Evolutionary conservation across 2,113 vertebrate species (phyloP).

Genomic region (Nothoprocta perdicaria): DNA sequence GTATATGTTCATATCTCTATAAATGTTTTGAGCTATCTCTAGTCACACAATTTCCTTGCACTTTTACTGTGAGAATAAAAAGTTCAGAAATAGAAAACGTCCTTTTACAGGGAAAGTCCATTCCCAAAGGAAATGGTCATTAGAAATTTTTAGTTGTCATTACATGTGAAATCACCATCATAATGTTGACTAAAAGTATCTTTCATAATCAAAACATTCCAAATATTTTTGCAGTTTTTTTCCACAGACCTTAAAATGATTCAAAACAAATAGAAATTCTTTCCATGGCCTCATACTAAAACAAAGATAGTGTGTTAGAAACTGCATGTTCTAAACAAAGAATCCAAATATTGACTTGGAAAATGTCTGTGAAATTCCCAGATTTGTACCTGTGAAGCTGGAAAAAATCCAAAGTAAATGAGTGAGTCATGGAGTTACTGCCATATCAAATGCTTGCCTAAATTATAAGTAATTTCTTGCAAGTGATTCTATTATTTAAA

Average conservation of each 20-base stretch:
- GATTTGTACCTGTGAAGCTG: neutral
- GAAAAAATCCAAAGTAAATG: neutral
- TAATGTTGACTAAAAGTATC: constrained; percentile 15
- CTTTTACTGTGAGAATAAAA: neutral
- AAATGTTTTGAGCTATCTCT: neutral
- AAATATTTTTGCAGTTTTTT: constrained; percentile 18
- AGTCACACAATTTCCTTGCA: neutral
- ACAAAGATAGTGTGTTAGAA: constrained; percentile 35
- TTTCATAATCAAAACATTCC: neutral
- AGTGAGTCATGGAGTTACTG: neutral
- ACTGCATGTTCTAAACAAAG: neutral
- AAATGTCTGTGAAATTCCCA: constrained; percentile 1
- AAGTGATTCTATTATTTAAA: neutral
- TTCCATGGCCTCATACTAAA: constrained; percentile 48
- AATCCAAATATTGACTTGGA: neutral
- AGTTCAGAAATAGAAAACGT: neutral
- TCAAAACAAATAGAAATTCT: constrained; percentile 45
- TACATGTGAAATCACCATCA: neutral
- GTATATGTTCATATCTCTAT: too few relatives aligned
- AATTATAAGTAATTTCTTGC: neutral
- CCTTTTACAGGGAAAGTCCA: neutral
- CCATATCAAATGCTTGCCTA: neutral
- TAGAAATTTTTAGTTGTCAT: neutral
- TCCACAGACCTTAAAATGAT: constrained; percentile 1
- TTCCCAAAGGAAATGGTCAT: neutral